Conservation (phyloP, 1,140 invertebrate genomes). For the Drosophila ercepeae region DNA sequence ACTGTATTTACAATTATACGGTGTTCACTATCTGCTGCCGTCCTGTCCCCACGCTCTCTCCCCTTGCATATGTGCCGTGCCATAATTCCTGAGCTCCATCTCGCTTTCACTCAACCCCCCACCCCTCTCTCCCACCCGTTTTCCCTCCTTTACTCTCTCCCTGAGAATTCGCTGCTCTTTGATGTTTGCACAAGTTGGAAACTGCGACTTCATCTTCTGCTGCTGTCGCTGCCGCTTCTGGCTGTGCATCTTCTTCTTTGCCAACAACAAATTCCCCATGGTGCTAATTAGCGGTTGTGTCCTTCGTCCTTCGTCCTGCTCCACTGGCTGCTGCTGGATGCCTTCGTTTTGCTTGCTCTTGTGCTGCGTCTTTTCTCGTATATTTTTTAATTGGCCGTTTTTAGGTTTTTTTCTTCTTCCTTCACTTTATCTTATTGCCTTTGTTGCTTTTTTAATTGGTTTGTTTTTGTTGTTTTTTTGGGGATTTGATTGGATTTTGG, state of each 20-base stretch:
- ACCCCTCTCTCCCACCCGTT: not conserved
- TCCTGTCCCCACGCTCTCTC: not conserved
- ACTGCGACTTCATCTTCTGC: conserved; percentile 47
- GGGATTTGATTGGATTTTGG: conserved; percentile 37
- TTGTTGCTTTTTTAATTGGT: conserved; percentile 13
- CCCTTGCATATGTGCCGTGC: conserved; percentile 22
- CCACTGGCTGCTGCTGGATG: conserved; percentile 10
- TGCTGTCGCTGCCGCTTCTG: conserved; percentile 21
- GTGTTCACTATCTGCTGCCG: conserved; percentile 43
- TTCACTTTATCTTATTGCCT: conserved; percentile 8
- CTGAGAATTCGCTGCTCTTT: conserved; percentile 53
- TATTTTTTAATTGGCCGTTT: conserved; percentile 76
- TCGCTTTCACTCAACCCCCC: not conserved
- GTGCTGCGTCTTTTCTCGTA: conserved; percentile 36
- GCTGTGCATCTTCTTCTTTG: conserved; percentile 56
- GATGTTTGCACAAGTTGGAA: conserved; percentile 77
- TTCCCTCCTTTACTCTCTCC: conserved; percentile 9
- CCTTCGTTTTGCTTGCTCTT: conserved; percentile 29
- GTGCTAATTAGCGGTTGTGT: conserved; percentile 79
- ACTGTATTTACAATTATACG: conserved; percentile 80
- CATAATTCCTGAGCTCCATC: conserved; percentile 58
- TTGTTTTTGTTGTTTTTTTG: conserved; percentile 2
- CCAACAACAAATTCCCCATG: conserved; percentile 76
- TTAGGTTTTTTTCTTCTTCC: conserved; percentile 10
- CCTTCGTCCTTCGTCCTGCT: conserved; percentile 44